phyloP scores from a whole-genome alignment of 2,797 vertebrate genomes.

The Hypotaenidia philippensis region DNA sequence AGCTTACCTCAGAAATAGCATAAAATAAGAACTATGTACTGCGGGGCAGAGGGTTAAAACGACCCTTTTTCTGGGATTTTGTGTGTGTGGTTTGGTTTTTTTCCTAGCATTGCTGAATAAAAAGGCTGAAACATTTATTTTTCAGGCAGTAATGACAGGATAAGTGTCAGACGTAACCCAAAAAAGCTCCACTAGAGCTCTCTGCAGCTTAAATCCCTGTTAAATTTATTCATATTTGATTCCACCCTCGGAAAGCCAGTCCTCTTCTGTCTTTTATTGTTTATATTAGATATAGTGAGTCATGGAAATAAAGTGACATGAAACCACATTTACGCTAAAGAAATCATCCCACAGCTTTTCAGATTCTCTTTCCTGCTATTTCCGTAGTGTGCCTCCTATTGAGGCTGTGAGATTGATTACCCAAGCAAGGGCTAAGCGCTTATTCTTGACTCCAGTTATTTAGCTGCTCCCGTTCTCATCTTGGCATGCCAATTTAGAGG shows the following conservation, averaged over 20 bases:
- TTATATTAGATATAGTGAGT: slow-evolving; percentile 65
- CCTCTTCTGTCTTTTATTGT: slow-evolving; percentile 43
- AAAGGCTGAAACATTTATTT: slow-evolving; percentile 6
- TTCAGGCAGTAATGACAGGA: not conserved
- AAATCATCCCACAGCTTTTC: slow-evolving; percentile 69
- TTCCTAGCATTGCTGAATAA: not conserved
- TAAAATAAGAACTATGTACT: not conserved
- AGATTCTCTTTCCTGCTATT: slow-evolving; percentile 33
- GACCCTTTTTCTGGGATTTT: accelerated
- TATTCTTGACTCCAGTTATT: slow-evolving; percentile 36
- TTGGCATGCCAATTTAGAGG: not conserved
- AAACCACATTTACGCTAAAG: slow-evolving; percentile 48
- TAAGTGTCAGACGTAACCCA: not conserved
- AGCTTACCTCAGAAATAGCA: not conserved
- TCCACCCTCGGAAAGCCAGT: slow-evolving; percentile 52
- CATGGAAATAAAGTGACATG: slow-evolving; percentile 65
- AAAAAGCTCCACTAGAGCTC: slow-evolving; percentile 4
- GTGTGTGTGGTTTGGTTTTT: not conserved
- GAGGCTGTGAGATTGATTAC: slow-evolving; percentile 53
- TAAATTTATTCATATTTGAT: slow-evolving; percentile 58
- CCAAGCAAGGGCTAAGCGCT: slow-evolving; percentile 29
- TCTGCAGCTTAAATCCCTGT: not conserved
- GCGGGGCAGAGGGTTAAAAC: not conserved
- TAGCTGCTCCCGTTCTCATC: slow-evolving; percentile 31
- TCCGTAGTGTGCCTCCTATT: not conserved